Conservation (phyloP, 2,113 vertebrate genomes). For the Sigmodon hispidus region DNA sequence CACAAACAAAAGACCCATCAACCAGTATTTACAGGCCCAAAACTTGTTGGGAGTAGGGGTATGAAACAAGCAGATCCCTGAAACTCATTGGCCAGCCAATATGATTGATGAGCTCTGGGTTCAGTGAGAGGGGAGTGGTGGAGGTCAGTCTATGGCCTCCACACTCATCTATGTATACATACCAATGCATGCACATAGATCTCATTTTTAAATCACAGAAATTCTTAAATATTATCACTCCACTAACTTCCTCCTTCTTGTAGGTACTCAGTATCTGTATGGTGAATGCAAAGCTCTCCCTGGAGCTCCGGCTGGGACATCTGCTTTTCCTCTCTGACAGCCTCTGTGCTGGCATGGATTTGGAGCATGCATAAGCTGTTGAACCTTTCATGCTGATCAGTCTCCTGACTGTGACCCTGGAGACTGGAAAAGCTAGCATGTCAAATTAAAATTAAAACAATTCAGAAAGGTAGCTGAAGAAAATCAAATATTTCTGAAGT, state of each 20-base stretch:
- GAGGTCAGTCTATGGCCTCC: not conserved
- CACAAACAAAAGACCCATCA: not conserved
- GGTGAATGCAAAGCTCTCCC: not conserved
- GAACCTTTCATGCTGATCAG: not conserved
- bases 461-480: not conserved
- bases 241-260: not conserved
- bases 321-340: not conserved
- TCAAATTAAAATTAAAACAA: not conserved
- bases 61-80: not conserved
- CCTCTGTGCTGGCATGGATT: not conserved
- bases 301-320: not conserved
- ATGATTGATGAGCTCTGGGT: not conserved
- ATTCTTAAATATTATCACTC: not conserved
- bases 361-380: not conserved
- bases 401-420: not conserved
- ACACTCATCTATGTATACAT: not conserved
- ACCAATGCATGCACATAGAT: not conserved
- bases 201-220: not conserved
- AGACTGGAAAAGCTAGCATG: not conserved
- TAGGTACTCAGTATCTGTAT: not conserved
- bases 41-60: not conserved
- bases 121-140: not conserved
- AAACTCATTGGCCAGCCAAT: not conserved
- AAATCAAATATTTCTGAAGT: not conserved
- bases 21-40: not conserved